Conservation (phyloP, 2,888 invertebrate species). For the Limnephilus auricula region DNA sequence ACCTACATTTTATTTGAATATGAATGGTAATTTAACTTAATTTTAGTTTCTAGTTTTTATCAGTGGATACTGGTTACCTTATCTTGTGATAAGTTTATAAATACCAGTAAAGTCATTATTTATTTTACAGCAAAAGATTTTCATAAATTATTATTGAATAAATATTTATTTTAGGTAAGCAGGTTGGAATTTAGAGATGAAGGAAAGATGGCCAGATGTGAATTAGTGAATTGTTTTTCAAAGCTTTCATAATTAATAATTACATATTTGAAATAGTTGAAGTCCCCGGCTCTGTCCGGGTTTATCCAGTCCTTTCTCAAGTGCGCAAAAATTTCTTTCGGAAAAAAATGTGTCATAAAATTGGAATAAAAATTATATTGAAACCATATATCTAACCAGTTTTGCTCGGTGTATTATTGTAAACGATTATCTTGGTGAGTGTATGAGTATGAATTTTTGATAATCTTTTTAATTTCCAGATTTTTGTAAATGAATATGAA, state of each 20-base stretch:
- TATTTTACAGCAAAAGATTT: too few relatives aligned
- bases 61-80: neutral
- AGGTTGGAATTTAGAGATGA: neutral
- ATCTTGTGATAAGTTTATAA: neutral
- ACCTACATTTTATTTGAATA: slow-evolving; percentile 9
- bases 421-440: neutral
- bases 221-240: neutral
- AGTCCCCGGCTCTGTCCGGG: too few relatives aligned
- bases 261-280: too few relatives aligned
- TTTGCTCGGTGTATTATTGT: neutral
- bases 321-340: too few relatives aligned
- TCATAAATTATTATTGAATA: too few relatives aligned
- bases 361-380: neutral
- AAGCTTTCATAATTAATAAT: too few relatives aligned
- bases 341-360: too few relatives aligned
- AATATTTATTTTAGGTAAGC: too few relatives aligned
- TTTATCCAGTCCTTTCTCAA: too few relatives aligned
- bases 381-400: neutral
- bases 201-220: neutral
- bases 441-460: neutral
- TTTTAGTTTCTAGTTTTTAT: neutral
- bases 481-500: neutral
- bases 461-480: neutral
- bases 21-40: neutral
- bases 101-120: neutral